phyloP scores from a whole-genome alignment of 1,140 invertebrate genomes.

The Melipona quadrifasciata region DNA sequence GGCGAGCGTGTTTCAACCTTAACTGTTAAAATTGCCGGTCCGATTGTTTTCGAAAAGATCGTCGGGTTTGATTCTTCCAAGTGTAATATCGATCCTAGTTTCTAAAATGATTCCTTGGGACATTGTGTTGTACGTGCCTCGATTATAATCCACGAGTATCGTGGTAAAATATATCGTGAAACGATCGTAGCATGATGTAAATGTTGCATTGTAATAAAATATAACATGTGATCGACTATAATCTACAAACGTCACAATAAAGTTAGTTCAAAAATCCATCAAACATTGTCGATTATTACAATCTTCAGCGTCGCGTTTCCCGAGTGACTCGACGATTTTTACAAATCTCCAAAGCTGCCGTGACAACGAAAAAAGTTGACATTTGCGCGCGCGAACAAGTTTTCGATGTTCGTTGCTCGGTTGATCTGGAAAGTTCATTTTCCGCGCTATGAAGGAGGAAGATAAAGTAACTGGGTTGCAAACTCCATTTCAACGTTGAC shows the following conservation, averaged over 20 bases:
- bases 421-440: constrained; percentile 43
- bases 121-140: background rate
- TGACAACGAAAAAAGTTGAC: background rate
- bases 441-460: constrained; percentile 30
- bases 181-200: no score
- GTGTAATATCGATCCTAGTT: background rate
- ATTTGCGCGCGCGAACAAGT: background rate
- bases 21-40: no score
- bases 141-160: background rate
- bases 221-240: no score
- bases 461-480: constrained; percentile 58
- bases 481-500: constrained; percentile 36
- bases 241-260: no score
- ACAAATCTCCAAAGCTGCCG: background rate
- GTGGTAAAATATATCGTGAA: no score
- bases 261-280: no score
- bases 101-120: background rate
- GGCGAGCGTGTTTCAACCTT: background rate
- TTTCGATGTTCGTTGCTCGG: background rate
- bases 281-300: no score
- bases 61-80: background rate
- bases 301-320: background rate
- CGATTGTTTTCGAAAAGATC: background rate
- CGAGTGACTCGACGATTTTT: background rate
- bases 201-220: no score